These are phyloP conservation scores for Mycetomoellerius zeteki DNA, from an alignment of 1,140 invertebrate genomes.

Conservation along the genomic window DNA sequence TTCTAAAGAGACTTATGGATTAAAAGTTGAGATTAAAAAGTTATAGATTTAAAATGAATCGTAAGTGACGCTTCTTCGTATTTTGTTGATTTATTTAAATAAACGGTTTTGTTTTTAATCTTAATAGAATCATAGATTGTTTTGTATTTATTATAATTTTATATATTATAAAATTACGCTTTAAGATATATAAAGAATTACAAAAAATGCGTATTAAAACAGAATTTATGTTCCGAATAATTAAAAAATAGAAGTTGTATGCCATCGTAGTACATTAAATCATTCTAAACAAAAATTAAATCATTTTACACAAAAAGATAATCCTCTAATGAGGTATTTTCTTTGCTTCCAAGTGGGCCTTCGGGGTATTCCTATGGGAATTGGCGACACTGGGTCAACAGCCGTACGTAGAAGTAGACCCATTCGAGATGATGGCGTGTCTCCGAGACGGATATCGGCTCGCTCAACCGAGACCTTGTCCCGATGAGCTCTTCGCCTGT, in stretches of 20 bases:
- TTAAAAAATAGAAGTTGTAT: background rate
- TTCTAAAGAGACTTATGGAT: background rate
- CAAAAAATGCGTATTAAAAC: background rate
- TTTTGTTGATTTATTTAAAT: no score
- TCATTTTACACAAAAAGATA: background rate
- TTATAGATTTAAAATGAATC: no score
- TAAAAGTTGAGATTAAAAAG: no score
- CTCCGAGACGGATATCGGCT: constrained; percentile 95
- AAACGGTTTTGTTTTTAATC: no score
- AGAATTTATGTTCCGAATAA: background rate
- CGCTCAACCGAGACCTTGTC: constrained; percentile 96
- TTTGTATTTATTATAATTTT: constrained; percentile 6
- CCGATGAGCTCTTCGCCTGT: constrained; percentile 97
- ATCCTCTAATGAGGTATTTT: background rate
- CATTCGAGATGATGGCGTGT: constrained; percentile 96
- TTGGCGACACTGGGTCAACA: constrained; percentile 95
- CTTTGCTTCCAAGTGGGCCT: constrained; percentile 92
- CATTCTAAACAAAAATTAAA: background rate
- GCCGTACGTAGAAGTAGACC: constrained; percentile 96
- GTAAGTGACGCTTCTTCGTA: no score
- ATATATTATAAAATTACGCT: background rate
- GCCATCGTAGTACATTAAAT: background rate
- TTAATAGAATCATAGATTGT: background rate
- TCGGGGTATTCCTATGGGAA: constrained; percentile 98
- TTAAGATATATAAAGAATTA: background rate